Base-by-base conservation (phyloP, 1,140 invertebrate genomes). In the Drosophila tropicalis region DNA sequence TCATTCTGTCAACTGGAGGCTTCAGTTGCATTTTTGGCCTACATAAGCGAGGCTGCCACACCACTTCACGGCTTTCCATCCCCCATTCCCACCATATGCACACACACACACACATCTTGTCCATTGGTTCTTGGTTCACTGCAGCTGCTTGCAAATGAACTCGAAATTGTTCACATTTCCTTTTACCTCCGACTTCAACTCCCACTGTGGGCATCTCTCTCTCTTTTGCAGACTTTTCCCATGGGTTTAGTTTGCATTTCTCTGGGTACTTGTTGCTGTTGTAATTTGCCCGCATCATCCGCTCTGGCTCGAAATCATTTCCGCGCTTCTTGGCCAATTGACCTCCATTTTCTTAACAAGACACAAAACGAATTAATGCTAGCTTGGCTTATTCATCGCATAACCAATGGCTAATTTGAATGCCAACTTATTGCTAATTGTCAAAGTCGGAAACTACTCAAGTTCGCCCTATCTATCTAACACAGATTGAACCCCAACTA, bases 231-330 rank as follows among this genome's bases (percentile, higher is more conserved):
- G 17, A 22, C 17, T 22, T 51, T 44, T 41, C 57, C 70, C 17
- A 44, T 39, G 41, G 40, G 60, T 40, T n/a, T 22, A 40, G 36
- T n/a, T 15, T 22, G 29, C 9, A 32, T 62, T 36, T 34, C 10
- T 36, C 5, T 36, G 29, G 41, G 61, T 47, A 76, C 73, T 76
- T 76, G 73, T 76, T 76, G 73, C 73, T 70, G 60, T 73, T 69
- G 72, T 70, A 74, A 40, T 57, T 62, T 67, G 56, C 17, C 44
- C 22, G 15, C 44, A 47, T 47, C 44, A 47, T 17, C 15, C 2
- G 3, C n/a, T 15, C 6, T 15, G 4, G 41, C n/a, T 47, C 15
- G 13, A 15, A 12, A 3, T 12, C 44, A 47, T 22, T 51, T 51
- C 19, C 12, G 3, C 10, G 12, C 12, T 13, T 39, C 36, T 39